Percentiles rank a stretch among this genome's conserved stretches.
These are phyloP conservation scores for Nansenia antarctica DNA, from an alignment of 2,113 vertebrate species.

Conservation along the genomic window DNA sequence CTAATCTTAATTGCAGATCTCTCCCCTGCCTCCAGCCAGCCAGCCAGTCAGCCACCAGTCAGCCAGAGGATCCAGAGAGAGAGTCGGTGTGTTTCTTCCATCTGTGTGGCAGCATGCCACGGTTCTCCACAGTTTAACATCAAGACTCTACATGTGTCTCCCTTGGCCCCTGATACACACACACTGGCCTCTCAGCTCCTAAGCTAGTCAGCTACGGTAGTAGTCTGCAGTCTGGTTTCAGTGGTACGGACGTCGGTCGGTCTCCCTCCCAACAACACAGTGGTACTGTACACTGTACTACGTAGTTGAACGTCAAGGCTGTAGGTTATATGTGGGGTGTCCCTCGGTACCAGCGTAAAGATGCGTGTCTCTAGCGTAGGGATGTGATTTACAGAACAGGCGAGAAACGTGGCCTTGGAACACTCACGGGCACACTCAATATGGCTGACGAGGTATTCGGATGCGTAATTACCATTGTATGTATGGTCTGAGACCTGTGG, in stretches of 20 bases:
- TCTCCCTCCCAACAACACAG: no score
- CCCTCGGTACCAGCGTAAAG: not conserved
- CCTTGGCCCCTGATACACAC: constrained; percentile 9
- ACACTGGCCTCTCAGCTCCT: constrained; percentile 6
- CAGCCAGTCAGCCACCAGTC: constrained; percentile 30
- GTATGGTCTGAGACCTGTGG: not conserved
- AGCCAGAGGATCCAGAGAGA: constrained; percentile 28
- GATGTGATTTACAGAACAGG: not conserved
- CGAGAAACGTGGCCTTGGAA: no score
- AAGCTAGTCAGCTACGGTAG: no score
- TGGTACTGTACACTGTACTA: constrained; percentile 35
- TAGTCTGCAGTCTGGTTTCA: no score
- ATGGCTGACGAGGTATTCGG: no score
- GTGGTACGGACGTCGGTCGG: no score
- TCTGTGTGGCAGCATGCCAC: constrained; percentile 45
- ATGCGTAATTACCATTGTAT: no score
- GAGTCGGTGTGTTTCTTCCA: constrained; percentile 31
- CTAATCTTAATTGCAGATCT: constrained; percentile 45
- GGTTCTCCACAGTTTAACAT: constrained; percentile 32
- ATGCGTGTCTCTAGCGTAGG: not conserved
- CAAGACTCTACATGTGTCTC: not conserved
- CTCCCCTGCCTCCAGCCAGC: constrained; percentile 31
- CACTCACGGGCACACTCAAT: no score
- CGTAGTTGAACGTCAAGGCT: constrained; percentile 24
- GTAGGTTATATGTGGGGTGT: no score